These are phyloP conservation scores for Heteronetta atricapilla DNA, from an alignment of 2,113 vertebrate species.

Conservation along the genomic window DNA sequence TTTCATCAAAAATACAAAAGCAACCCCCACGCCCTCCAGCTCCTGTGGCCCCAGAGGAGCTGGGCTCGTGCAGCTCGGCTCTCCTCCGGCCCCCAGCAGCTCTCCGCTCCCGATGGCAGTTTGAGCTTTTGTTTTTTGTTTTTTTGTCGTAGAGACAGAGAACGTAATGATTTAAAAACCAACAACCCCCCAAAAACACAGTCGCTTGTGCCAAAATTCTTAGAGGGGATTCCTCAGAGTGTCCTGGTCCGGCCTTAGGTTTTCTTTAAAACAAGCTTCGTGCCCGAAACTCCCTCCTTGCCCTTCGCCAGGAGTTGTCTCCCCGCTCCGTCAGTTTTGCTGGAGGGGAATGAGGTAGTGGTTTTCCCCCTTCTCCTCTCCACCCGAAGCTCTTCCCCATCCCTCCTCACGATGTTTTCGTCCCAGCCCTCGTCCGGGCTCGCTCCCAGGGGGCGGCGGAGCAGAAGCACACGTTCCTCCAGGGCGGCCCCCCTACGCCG, in stretches of 20 bases:
- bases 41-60: neutral
- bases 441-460: constrained; percentile 47
- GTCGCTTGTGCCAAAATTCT: neutral
- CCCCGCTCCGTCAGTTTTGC: constrained; percentile 32
- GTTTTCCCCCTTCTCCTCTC: constrained; percentile 55
- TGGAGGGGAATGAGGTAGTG: constrained; percentile 51
- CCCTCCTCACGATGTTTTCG: neutral
- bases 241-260: neutral
- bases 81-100: neutral
- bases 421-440: neutral
- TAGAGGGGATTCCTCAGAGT: neutral
- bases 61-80: neutral
- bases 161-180: constrained; percentile 41
- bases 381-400: neutral
- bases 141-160: neutral
- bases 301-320: neutral
- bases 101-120: constrained; percentile 57
- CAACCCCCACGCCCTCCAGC: constrained; percentile 14
- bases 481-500: constrained; percentile 53
- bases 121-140: neutral
- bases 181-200: constrained; percentile 4
- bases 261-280: neutral
- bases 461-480: constrained; percentile 61
- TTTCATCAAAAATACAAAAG: constrained; percentile 75
- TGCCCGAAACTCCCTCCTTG: neutral